Evolutionary conservation across 2,113 vertebrate genomes (phyloP), one percentile per base, ranked within the genome.

Genomic region (Heterotis niloticus): DNA sequence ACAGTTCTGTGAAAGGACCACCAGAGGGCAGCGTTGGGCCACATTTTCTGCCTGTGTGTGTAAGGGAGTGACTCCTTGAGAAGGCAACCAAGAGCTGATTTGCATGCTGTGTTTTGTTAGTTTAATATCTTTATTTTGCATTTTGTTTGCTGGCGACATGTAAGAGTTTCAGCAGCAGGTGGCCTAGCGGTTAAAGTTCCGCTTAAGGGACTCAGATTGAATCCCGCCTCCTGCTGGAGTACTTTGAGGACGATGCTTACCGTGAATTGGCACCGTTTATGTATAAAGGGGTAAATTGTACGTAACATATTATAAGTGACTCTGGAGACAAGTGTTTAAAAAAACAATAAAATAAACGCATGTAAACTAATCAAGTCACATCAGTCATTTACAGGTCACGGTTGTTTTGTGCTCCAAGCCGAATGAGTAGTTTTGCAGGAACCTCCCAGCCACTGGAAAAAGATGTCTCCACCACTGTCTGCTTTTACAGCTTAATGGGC

Each of bases 381-480:
- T 14, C 16, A 34, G 17, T 28, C 54, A 26, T 23, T 34, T 60
- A 57, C 67, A 16, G 23, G 52, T 14, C 13, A n/a, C 52, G 51
- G 51, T 24, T 13, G 11, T 57, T 26, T 57, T 64, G 77, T 24
- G 54, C 26, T 60, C 26, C 24, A 78, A 69, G 65, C 66, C 29
- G 56, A 78, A 67, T 57, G 62, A 71, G 70, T n/a, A 18, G 54
- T n/a, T 78, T 56, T 51, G 56, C 67, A 51, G 67, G 44, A 68
- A 62, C 62, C 71, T 80, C 64, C 17, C 65, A 62, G 28, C n/a
- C 76, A 56, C 80, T 78, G 66, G 75, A 78, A 66, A 28, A 73
- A 17, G 59, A 56, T 5, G 28, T 9, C 72, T 80, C 65, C 5
- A 26, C 24, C 12, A 17, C 34, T 44, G 62, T 70, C 59, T 79